These are phyloP conservation scores for Drosophila mojavensis DNA, from an alignment of 1,140 invertebrate genomes.

Conservation along the genomic window DNA sequence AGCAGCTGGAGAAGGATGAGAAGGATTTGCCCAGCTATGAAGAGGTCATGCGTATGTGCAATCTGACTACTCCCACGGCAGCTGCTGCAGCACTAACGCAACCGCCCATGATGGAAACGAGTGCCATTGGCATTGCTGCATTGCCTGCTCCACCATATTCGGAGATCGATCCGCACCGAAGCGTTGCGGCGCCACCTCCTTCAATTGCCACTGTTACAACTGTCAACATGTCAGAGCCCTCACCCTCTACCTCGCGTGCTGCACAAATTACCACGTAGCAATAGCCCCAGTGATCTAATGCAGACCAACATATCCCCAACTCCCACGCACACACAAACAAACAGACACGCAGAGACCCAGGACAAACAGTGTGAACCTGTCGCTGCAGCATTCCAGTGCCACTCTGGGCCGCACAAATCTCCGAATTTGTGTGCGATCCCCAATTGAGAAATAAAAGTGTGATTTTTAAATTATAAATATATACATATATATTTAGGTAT, in stretches of 20 bases:
- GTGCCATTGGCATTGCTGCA: constrained; percentile 59
- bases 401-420: constrained; percentile 63
- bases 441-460: constrained; percentile 68
- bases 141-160: constrained; percentile 74
- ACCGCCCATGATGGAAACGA: constrained; percentile 24
- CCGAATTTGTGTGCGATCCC: constrained; percentile 53
- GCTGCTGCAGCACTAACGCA: constrained; percentile 27
- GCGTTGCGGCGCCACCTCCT: not conserved
- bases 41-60: constrained; percentile 82
- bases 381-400: constrained; percentile 55
- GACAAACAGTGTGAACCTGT: constrained; percentile 5
- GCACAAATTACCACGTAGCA: constrained; percentile 50
- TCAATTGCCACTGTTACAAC: constrained; percentile 7
- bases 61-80: constrained; percentile 63
- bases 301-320: constrained; percentile 21
- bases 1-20: constrained; percentile 78
- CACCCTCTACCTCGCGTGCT: constrained; percentile 71
- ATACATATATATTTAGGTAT: constrained; percentile 48
- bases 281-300: constrained; percentile 13
- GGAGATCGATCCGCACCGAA: constrained; percentile 56
- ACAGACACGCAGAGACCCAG: not conserved
- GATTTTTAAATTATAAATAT: constrained; percentile 60
- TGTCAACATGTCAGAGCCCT: constrained; percentile 41
- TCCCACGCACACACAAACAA: not conserved
- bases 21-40: constrained; percentile 81